Evolutionary conservation across 2,797 vertebrate genomes (phyloP).

Genomic region (Anabas testudineus): DNA sequence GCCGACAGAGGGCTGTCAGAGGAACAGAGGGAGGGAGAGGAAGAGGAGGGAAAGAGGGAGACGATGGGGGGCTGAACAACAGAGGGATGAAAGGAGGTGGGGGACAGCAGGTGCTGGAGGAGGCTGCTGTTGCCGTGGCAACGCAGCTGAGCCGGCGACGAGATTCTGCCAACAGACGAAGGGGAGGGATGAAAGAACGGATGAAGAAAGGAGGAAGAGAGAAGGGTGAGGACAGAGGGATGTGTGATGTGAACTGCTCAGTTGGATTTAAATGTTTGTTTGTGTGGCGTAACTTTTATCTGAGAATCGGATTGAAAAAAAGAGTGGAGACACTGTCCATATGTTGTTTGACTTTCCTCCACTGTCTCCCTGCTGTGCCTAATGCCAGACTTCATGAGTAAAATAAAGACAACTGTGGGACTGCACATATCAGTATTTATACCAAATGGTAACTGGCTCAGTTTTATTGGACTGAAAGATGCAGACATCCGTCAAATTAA

Average conservation of each 20-base stretch:
- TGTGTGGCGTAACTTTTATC: neutral
- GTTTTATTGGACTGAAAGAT: too few relatives aligned
- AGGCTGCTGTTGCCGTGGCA: conserved; percentile 93
- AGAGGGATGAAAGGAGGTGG: conserved; percentile 86
- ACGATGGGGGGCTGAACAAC: conserved; percentile 72
- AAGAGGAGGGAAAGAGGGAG: conserved; percentile 74
- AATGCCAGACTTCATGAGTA: neutral
- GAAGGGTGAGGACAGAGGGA: conserved; percentile 44
- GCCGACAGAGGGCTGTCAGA: conserved; percentile 85
- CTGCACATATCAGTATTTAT: too few relatives aligned
- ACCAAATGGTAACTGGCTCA: too few relatives aligned
- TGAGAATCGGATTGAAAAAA: neutral
- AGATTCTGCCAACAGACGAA: conserved; percentile 90
- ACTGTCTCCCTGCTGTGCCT: neutral
- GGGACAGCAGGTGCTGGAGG: conserved; percentile 91
- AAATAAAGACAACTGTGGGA: neutral
- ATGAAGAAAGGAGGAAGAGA: conserved; percentile 51
- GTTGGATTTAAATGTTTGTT: neutral
- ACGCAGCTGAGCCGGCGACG: conserved; percentile 89
- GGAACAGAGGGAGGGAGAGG: conserved; percentile 85
- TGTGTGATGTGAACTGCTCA: conserved; percentile 11
- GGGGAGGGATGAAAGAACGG: conserved; percentile 23
- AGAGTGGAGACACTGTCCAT: neutral
- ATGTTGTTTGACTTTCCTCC: neutral
- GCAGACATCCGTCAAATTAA: too few relatives aligned